Evolutionary conservation across 2,113 vertebrate genomes (phyloP).

Genomic region (Macrotus californicus): DNA sequence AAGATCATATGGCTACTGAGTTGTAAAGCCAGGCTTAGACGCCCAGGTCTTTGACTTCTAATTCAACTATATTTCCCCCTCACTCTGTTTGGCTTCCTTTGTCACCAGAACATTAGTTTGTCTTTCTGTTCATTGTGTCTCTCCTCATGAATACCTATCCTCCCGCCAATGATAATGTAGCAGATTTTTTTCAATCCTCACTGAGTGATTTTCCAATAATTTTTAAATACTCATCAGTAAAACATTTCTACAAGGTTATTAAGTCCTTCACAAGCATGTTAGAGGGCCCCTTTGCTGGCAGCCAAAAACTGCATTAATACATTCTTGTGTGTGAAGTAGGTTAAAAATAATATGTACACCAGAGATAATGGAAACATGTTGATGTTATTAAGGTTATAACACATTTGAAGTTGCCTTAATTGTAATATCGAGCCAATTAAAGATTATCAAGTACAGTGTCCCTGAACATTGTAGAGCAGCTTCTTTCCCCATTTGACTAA

Average conservation of each 20-base stretch:
- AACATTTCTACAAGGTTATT: slow-evolving; percentile 73
- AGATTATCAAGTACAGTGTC: slow-evolving; percentile 80
- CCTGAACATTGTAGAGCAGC: slow-evolving; percentile 78
- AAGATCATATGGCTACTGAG: background rate
- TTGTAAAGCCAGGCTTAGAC: background rate
- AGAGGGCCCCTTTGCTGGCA: slow-evolving; percentile 78
- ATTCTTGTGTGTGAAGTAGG: slow-evolving; percentile 76
- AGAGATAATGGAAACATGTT: slow-evolving; percentile 81
- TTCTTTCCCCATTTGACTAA: slow-evolving; percentile 79
- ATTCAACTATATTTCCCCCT: fast-evolving
- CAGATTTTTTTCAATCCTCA: slow-evolving; percentile 24
- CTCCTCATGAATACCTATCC: background rate
- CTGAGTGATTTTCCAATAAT: slow-evolving; percentile 71
- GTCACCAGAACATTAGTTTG: background rate
- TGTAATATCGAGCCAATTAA: slow-evolving; percentile 78
- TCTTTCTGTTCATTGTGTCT: background rate
- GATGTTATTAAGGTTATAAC: slow-evolving; percentile 82
- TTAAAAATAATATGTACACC: slow-evolving; percentile 79
- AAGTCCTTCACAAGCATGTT: slow-evolving; percentile 74
- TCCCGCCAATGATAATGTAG: slow-evolving; percentile 43
- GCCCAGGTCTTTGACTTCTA: background rate
- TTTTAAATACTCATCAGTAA: slow-evolving; percentile 73
- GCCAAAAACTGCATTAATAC: slow-evolving; percentile 78
- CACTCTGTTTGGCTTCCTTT: background rate
- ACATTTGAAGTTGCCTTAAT: slow-evolving; percentile 79